Base-by-base conservation (phyloP, 2,888 invertebrate genomes). In the Crocallis elinguaria region DNA sequence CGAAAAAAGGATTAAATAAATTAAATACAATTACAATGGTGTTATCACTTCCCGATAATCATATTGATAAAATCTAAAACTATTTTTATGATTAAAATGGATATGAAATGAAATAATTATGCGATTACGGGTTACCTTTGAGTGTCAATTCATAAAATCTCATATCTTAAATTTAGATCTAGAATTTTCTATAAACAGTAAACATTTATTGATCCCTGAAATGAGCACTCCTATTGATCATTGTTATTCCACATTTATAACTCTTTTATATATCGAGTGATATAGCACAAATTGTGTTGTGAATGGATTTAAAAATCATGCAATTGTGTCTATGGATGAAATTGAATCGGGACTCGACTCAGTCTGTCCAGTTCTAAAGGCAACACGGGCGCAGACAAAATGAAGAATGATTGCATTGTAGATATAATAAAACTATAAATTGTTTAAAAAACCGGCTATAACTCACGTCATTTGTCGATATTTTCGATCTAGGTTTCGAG, bases 191-290 rank as follows among this genome's bases (percentile, higher is more conserved):
- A 43, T 45, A 37, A 62, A 58, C 48, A 55, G 62, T 62, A 62
- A 54, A 52, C 61, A 54, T 56, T 60, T 58, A 66, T 82, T 86
- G 86, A 79, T 86, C 86, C 86, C 86, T 57, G 60, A 71, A 71
- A 67, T 83, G 84, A 86, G 84, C 86, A 83, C 81, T 73, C 49
- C 37, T 30, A 42, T 23, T 23, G 21, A 16, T 13, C 36, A 39
- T 32, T 43, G 49, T 43, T 52, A 52, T 56, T 53, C 48, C 49
- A 53, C 48, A 53, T 45, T 45, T 38, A 41, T 32, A 19, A 14
- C 2, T 12, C 8, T 0, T 25, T 23, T 7, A 23, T 7, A 7
- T 23, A 19, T 19, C 5, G n/a, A n/a, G n/a, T n/a, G n/a, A n/a
- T n/a, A n/a, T n/a, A n/a, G n/a, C n/a, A n/a, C n/a, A n/a, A n/a